These are phyloP conservation scores for Ranitomeya variabilis DNA, from an alignment of 2,113 vertebrate genomes.

Conservation along the genomic window DNA sequence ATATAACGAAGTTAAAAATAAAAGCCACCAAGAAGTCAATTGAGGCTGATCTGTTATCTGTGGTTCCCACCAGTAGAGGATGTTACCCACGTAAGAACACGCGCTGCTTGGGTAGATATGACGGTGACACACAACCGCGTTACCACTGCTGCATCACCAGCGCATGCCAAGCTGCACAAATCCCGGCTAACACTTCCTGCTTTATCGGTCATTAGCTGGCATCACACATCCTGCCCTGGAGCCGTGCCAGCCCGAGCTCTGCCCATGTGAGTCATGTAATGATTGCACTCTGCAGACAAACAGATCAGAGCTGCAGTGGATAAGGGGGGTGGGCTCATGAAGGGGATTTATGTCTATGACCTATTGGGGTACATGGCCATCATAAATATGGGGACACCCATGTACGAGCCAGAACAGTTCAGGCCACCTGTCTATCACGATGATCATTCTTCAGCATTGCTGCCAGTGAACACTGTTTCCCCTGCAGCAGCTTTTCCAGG, in stretches of 20 bases:
- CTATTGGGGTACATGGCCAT: no score
- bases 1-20: no score
- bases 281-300: background rate
- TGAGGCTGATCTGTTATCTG: background rate
- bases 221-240: background rate
- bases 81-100: background rate
- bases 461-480: no score
- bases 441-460: no score
- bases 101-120: background rate
- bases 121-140: background rate
- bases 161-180: conserved; percentile 7
- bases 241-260: background rate
- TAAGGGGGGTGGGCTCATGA: no score
- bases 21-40: background rate
- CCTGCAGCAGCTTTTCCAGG: no score
- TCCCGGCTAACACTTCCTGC: conserved; percentile 6
- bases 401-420: no score
- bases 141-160: background rate
- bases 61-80: background rate
- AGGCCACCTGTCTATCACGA: no score
- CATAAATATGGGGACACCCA: no score
- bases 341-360: no score
- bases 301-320: background rate
- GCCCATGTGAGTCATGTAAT: conserved; percentile 13
- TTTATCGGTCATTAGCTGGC: conserved; percentile 2